phyloP scores from a whole-genome alignment of 2,113 vertebrate species.

The Polyodon spathula region DNA sequence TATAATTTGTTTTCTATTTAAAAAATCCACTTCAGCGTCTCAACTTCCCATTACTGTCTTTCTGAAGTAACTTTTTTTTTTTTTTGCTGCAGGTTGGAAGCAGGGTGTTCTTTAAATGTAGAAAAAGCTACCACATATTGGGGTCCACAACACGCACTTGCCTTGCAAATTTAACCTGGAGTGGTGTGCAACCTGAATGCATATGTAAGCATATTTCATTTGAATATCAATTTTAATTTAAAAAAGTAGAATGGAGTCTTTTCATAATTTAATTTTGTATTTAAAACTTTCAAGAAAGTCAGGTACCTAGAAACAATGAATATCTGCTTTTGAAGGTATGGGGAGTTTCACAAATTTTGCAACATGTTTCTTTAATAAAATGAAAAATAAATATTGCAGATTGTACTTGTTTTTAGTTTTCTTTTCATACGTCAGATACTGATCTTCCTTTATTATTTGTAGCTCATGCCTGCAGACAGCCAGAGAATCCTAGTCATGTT shows the following conservation, averaged over 20 bases:
- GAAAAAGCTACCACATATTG: constrained; percentile 91
- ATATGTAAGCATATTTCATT: constrained; percentile 63
- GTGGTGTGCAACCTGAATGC: constrained; percentile 85
- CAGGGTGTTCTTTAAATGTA: constrained; percentile 85
- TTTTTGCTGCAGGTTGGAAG: constrained; percentile 70
- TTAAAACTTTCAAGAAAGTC: no score
- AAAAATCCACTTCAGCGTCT: not conserved
- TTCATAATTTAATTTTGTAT: no score
- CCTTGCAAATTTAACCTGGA: constrained; percentile 89
- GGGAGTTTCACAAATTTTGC: no score
- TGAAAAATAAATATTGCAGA: no score
- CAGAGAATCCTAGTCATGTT: constrained; percentile 80
- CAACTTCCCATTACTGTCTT: constrained; percentile 3
- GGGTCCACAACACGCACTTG: constrained; percentile 90
- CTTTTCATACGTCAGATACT: not conserved
- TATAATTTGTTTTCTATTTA: not conserved
- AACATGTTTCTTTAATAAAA: no score
- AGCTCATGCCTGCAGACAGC: constrained; percentile 91
- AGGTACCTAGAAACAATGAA: no score
- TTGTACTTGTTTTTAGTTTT: no score
- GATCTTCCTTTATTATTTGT: constrained; percentile 22
- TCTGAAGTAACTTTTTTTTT: constrained; percentile 16
- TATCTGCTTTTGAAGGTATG: no score
- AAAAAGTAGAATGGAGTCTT: no score
- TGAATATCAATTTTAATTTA: no score